Conservation (phyloP, 2,113 vertebrate species). For the Tychaedon coryphoeus region DNA sequence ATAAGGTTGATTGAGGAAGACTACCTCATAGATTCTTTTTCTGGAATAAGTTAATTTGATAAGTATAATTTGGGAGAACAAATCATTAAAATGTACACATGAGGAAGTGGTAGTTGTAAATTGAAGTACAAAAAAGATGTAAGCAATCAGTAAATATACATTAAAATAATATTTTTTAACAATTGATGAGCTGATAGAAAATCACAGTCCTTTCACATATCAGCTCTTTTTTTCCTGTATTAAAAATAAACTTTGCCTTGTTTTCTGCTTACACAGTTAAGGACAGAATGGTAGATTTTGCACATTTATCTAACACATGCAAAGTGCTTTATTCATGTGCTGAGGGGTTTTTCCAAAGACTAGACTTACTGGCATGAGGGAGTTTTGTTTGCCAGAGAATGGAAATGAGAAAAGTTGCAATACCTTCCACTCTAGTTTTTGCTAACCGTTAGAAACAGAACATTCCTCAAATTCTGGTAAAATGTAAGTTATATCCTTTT, state of each 20-base stretch:
- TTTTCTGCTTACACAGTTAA: not conserved
- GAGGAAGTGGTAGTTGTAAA: not conserved
- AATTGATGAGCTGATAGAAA: not conserved
- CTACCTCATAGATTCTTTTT: not conserved
- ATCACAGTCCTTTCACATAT: not conserved
- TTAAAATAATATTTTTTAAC: not conserved
- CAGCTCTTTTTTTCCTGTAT: rapidly evolving
- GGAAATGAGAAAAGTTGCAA: not conserved
- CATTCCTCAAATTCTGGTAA: not conserved
- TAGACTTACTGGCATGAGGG: rapidly evolving
- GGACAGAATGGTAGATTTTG: not conserved
- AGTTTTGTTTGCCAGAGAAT: not conserved
- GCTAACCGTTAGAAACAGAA: not conserved
- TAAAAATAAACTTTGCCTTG: not conserved
- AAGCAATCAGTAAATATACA: not conserved
- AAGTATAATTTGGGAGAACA: not conserved
- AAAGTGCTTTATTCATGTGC: not conserved
- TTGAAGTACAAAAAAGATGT: not conserved
- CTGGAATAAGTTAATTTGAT: not conserved
- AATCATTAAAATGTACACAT: not conserved
- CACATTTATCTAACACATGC: not conserved
- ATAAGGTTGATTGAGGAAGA: not conserved
- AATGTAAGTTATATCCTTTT: not conserved
- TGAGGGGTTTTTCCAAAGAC: not conserved
- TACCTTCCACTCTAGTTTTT: not conserved